phyloP scores from a whole-genome alignment of 1,140 invertebrate genomes.

The Papilio aristodemus region DNA sequence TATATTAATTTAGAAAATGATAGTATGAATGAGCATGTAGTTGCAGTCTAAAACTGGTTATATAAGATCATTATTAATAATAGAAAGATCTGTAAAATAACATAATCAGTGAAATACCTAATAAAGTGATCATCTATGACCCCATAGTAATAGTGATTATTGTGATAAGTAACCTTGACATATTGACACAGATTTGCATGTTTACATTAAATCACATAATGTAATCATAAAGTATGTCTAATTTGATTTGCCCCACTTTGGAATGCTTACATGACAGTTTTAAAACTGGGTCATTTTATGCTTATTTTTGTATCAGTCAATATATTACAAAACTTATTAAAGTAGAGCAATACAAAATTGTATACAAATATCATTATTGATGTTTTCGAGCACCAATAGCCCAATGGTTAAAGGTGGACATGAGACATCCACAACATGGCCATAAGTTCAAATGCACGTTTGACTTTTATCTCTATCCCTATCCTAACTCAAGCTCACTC shows the following conservation, averaged over 20 bases:
- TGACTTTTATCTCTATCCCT: too few relatives aligned
- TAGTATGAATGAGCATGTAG: too few relatives aligned
- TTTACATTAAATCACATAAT: slow-evolving; percentile 32
- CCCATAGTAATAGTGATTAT: too few relatives aligned
- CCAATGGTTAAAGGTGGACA: too few relatives aligned
- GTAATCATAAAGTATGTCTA: slow-evolving; percentile 43
- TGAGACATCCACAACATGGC: too few relatives aligned
- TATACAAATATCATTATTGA: too few relatives aligned
- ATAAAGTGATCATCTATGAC: neutral
- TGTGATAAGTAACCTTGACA: neutral
- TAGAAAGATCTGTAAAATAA: neutral
- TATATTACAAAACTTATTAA: slow-evolving; percentile 56
- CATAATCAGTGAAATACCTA: neutral
- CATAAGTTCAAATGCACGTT: too few relatives aligned
- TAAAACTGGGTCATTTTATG: slow-evolving; percentile 60
- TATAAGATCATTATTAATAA: slow-evolving; percentile 10
- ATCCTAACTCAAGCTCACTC: too few relatives aligned
- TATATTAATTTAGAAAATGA: too few relatives aligned
- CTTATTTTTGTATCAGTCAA: slow-evolving; percentile 59
- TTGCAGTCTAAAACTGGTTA: neutral
- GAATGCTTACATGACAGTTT: slow-evolving; percentile 63
- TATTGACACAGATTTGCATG: slow-evolving; percentile 32
- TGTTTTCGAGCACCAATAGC: too few relatives aligned
- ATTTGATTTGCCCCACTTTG: slow-evolving; percentile 61
- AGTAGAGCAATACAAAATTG: slow-evolving; percentile 9